Conservation (phyloP, 1,140 invertebrate species). For the Drosophila burlai region DNA sequence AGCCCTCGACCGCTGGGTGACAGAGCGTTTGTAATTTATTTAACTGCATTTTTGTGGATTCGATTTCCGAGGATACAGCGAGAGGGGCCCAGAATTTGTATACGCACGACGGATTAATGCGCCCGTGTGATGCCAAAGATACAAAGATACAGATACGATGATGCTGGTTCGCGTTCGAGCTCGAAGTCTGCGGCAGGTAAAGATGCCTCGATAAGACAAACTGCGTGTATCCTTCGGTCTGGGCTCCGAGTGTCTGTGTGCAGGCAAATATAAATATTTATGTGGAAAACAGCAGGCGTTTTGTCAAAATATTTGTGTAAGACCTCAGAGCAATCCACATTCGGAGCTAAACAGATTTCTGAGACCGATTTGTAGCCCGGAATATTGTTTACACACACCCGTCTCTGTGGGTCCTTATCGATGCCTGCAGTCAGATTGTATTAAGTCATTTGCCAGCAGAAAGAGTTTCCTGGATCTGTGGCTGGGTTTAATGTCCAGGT, state of each 20-base stretch:
- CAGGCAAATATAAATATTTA: slow-evolving; percentile 80
- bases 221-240: slow-evolving; percentile 33
- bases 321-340: slow-evolving; percentile 40
- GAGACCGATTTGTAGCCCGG: slow-evolving; percentile 64
- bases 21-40: slow-evolving; percentile 84
- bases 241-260: slow-evolving; percentile 16
- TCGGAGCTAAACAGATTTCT: slow-evolving; percentile 49
- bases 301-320: slow-evolving; percentile 83
- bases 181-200: slow-evolving; percentile 67
- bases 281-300: slow-evolving; percentile 82
- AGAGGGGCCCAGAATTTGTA: slow-evolving; percentile 68
- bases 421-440: slow-evolving; percentile 41
- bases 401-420: slow-evolving; percentile 70
- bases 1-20: slow-evolving; percentile 70
- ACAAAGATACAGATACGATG: slow-evolving; percentile 39
- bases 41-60: slow-evolving; percentile 83
- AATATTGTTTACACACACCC: slow-evolving; percentile 70
- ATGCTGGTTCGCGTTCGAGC: slow-evolving; percentile 52
- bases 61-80: slow-evolving; percentile 68
- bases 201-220: slow-evolving; percentile 66
- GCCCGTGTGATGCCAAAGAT: slow-evolving; percentile 67
- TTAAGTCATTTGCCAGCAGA: slow-evolving; percentile 35
- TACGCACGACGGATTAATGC: slow-evolving; percentile 70
- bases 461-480: slow-evolving; percentile 34
- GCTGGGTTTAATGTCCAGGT: slow-evolving; percentile 33